phyloP scores from a whole-genome alignment of 2,797 vertebrate genomes.

The Eulemur coronatus region DNA sequence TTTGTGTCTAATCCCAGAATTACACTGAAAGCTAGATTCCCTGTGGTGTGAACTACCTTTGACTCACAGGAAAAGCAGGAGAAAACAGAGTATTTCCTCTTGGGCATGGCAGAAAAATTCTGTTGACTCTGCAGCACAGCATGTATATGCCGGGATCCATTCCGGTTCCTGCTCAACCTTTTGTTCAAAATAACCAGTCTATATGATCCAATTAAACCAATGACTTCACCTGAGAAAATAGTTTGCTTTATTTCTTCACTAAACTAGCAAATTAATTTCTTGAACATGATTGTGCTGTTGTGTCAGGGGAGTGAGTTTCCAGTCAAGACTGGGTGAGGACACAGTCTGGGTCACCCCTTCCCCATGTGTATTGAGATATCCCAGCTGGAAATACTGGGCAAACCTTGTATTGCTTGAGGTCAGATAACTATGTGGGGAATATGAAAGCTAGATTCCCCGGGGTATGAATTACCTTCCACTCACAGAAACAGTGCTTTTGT shows the following conservation, averaged over 20 bases:
- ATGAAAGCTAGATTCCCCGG: not conserved
- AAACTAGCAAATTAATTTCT: conserved; percentile 16
- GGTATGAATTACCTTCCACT: not conserved
- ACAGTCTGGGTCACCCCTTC: not conserved
- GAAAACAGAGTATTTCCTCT: not conserved
- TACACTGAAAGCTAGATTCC: not conserved
- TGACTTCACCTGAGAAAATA: conserved; percentile 1
- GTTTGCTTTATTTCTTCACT: conserved; percentile 1
- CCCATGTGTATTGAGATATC: not conserved
- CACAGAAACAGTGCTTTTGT: not conserved
- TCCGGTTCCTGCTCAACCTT: not conserved
- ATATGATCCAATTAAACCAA: conserved; percentile 46
- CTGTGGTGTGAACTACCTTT: not conserved
- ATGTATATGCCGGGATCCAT: not conserved
- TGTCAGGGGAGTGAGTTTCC: not conserved
- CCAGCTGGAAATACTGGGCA: not conserved
- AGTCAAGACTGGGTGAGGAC: not conserved
- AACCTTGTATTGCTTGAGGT: not conserved
- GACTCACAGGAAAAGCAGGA: not conserved
- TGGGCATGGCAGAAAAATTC: not conserved
- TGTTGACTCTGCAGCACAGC: not conserved
- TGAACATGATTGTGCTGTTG: not conserved
- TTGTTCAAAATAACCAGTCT: conserved; percentile 45
- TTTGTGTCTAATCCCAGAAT: not conserved
- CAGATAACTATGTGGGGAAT: not conserved